These are phyloP conservation scores for Phyllotreta striolata DNA, from an alignment of 2,888 invertebrate genomes.

Conservation along the genomic window DNA sequence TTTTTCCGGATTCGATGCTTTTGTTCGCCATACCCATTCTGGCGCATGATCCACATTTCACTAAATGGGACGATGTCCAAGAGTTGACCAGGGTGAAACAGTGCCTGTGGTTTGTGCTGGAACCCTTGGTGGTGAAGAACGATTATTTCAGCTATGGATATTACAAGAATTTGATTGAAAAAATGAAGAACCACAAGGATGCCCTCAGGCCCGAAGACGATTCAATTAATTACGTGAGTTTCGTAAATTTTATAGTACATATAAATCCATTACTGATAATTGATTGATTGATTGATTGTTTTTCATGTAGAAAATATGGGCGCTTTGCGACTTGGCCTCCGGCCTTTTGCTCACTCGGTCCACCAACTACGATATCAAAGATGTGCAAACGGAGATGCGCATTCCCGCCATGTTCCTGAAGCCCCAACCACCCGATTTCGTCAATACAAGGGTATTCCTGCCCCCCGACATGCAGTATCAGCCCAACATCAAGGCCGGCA, in stretches of 20 bases:
- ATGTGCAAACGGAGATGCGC: conserved; percentile 84
- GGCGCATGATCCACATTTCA: conserved; percentile 90
- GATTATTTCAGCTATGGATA: conserved; percentile 96
- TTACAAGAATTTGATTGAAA: conserved; percentile 91
- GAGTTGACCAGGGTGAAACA: conserved; percentile 83
- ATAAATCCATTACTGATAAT: conserved; percentile 1
- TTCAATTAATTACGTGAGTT: conserved; percentile 79
- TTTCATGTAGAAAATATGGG: conserved; percentile 87
- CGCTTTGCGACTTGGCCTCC: conserved; percentile 93
- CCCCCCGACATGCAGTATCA: conserved; percentile 78
- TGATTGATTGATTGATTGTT: conserved; percentile 23
- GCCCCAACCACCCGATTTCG: conserved; percentile 72
- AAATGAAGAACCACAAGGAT: conserved; percentile 94
- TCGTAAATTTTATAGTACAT: too few relatives aligned
- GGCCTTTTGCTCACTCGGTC: conserved; percentile 89
- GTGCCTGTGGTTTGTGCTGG: conserved; percentile 93
- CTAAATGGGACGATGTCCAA: conserved; percentile 76
- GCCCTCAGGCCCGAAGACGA: conserved; percentile 86
- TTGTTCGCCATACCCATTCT: conserved; percentile 96
- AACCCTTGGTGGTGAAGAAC: conserved; percentile 91
- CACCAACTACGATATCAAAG: conserved; percentile 87
- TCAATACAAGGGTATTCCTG: conserved; percentile 81
- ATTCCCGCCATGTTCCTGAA: conserved; percentile 92
- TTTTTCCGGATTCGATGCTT: conserved; percentile 96
- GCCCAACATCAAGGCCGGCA: conserved; percentile 60